Evolutionary conservation across 2,113 vertebrate species (phyloP), one percentile per base, ranked within the genome.

Genomic region (Cavia porcellus): DNA sequence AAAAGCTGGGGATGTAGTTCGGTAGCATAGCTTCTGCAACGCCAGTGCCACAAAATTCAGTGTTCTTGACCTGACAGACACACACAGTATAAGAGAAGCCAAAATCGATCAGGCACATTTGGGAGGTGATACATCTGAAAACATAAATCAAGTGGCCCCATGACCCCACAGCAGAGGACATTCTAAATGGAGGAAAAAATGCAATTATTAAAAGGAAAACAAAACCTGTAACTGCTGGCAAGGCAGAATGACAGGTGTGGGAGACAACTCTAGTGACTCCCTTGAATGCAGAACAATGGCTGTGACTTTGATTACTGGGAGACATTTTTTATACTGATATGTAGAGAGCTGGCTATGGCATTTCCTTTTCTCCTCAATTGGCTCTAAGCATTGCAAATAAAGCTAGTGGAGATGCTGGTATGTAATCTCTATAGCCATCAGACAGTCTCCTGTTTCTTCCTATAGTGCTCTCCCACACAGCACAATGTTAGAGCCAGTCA

Each of bases 161-260:
- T 75, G 12, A 90, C 22, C 35, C 62, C 82, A 90, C 11, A 95
- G 32, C 62, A 82, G 38, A 90, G 89, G 90, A 77, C 79, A 91
- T 74, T 87, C 70, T 45, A 93, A 87, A 93, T 52, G 59, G 52
- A 92, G 2, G 92, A 92, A 52, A 68, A 52, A 35, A 90, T 55
- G 75, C 61, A 90, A 82, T 68, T 59, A 59, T 55, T 52, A 80
- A 28, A 80, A 22, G 35, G 25, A 13, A 79, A 30, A 79, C 25
- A 79, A 80, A 80, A 55, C 35, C 30, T 55, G 50, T 55, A 80
- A 50, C 75, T 28, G 75, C 25, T 79, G 25, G 28, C 45, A 79
- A 79, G 28, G 28, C 50, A 28, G 75, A 7, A 77, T 28, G 74
- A 47, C 25, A 14, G 45, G 75, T 38, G 38, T 38, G 38, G 38